These are phyloP conservation scores for Lissonota sp. DNA, from an alignment of 2,888 invertebrate species.

Conservation along the genomic window DNA sequence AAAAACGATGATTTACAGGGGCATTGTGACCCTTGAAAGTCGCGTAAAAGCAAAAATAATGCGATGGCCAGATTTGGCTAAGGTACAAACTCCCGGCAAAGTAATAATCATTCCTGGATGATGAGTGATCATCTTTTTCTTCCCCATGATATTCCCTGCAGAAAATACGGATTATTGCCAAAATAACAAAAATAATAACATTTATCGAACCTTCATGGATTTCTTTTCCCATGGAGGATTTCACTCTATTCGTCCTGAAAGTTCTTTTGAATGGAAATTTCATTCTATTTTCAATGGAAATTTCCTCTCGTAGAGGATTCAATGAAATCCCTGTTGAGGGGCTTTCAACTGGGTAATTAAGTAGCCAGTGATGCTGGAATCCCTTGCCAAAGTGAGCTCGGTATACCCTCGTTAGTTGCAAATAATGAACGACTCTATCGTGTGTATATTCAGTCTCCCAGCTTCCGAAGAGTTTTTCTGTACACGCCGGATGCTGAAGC, in stretches of 20 bases:
- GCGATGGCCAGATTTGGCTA: not conserved
- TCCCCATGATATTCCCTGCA: too few relatives aligned
- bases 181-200: too few relatives aligned
- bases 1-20: constrained; percentile 6
- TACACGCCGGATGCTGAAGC: constrained; percentile 14
- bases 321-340: not conserved
- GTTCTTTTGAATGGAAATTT: not conserved
- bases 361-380: not conserved
- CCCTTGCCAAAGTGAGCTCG: too few relatives aligned
- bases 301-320: not conserved
- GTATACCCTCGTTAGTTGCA: too few relatives aligned
- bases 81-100: not conserved
- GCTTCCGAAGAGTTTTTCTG: constrained; percentile 5
- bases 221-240: too few relatives aligned
- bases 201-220: too few relatives aligned
- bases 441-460: constrained; percentile 6
- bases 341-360: constrained; percentile 17
- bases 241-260: not conserved
- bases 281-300: not conserved
- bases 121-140: too few relatives aligned
- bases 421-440: not conserved
- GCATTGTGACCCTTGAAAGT: not conserved
- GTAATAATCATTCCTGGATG: too few relatives aligned
- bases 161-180: too few relatives aligned
- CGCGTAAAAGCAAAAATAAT: not conserved